Conservation (phyloP, 1,140 invertebrate genomes). For the Dreissena rostriformis region DNA sequence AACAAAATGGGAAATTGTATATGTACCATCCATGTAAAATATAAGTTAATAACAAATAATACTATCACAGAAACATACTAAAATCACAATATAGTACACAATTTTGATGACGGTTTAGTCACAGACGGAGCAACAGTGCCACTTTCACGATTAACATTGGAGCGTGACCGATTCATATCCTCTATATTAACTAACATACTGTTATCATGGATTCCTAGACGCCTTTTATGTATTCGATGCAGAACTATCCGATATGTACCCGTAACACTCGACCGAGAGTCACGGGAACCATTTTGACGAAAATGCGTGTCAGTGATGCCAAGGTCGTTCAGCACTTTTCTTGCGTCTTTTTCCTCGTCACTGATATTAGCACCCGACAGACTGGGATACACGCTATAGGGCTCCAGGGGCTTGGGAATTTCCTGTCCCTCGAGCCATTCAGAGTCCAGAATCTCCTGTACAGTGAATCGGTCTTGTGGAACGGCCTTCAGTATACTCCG, state of each 20-base stretch:
- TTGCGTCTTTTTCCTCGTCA: conserved; percentile 80
- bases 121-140: neutral
- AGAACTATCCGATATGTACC: conserved; percentile 85
- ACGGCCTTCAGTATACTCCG: conserved; percentile 82
- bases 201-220: conserved; percentile 67
- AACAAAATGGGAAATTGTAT: neutral
- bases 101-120: conserved; percentile 58
- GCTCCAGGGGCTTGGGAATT: conserved; percentile 74
- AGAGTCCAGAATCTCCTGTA: conserved; percentile 82
- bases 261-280: conserved; percentile 83
- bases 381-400: conserved; percentile 75
- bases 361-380: conserved; percentile 58
- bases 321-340: conserved; percentile 81
- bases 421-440: conserved; percentile 82
- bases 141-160: conserved; percentile 3
- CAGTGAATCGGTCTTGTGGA: conserved; percentile 82
- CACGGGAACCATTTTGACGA: conserved; percentile 79
- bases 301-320: conserved; percentile 84
- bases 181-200: conserved; percentile 11
- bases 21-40: neutral
- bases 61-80: conserved; percentile 24
- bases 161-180: conserved; percentile 24
- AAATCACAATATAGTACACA: conserved; percentile 66
- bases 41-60: conserved; percentile 17
- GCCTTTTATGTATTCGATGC: conserved; percentile 82